Evolutionary conservation across 2,888 invertebrate genomes (phyloP), one percentile per base, ranked within the genome.

Genomic region (Dryomyza anilis): DNA sequence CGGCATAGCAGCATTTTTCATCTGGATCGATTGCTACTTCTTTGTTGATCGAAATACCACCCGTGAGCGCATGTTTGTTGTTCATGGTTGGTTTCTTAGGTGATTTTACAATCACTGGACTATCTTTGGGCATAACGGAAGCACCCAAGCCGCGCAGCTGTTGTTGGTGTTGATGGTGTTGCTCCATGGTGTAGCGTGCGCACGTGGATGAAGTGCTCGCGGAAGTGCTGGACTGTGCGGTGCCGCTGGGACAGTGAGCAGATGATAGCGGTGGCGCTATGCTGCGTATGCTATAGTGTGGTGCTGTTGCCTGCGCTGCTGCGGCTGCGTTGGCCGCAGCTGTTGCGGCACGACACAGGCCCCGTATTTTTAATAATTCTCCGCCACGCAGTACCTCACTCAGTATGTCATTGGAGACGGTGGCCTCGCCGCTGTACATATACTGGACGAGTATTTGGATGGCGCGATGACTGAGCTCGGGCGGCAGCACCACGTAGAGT

Each of bases 331-430:
- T 70, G 30, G 71, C 66, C 33, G 70, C 70, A 7, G 55, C 3
- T 21, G 66, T 33, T 10, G 70, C 55, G 61, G 77, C 90, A 74
- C 92, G 86, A 87, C 92, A 94, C 1, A 94, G 84, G 0, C 94
- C 94, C 55, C 92, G 88, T 57, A 93, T 91, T 80, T 93, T 91
- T 3, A 94, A 83, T 14, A 93, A 88, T 78, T 94, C 93, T 0
- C 94, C 94, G 0, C 93, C 94, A 77, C 90, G 89, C 29, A 94
- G 80, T 1, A 94, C 93, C 69, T 89, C 91, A 72, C 91, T 92
- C 66, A 94, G 81, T 53, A 94, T 91, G 76, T 93, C 93, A 82
- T 93, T 93, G 62, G 92, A 91, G 29, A 94, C 93, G 48, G 93
- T 93, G 29, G 93, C 92, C 69, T 84, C 77, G 73, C 89, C 89